Evolutionary conservation across 2,797 vertebrate genomes (phyloP), one percentile per base, ranked within the genome.

Genomic region (Chrosomus eos): DNA sequence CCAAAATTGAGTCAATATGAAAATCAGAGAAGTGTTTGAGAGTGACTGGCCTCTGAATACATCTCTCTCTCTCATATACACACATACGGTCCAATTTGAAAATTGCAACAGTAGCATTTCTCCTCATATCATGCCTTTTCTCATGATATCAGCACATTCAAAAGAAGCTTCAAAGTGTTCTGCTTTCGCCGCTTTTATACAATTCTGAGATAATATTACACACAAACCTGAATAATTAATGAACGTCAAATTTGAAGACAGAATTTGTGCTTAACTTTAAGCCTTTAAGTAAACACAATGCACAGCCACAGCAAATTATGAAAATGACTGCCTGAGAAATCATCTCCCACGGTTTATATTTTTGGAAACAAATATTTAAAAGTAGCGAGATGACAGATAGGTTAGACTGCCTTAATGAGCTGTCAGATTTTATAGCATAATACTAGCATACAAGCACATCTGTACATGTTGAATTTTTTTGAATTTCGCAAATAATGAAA

Each of bases 91-190:
- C 71, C 53, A 82, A 89, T 51, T 79, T 7, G 73, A 60, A 80
- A 81, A 82, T 87, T 85, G 81, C 88, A 87, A 71, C 75, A 43
- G 48, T 26, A 36, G 81, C 77, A 48, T 82, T 91, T 89, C 88
- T 36, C 86, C 85, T 84, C 64, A 81, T 62, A 87, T 89, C 53
- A 70, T 38, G 38, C 62, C 58, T 82, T 82, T 81, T 89, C 74
- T 82, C 80, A 67, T 81, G 58, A 81, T 84, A 90, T 91, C 76
- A 85, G 81, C 80, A 88, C 38, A 90, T 88, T 82, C 23, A 76
- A 78, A 74, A 67, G 9, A 66, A 33, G 14, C 68, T 33, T 36
- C 66, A 81, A 40, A 78, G 53, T 55, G 48, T 51, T 75, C 58
- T 26, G 62, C 21, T 83, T 48, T 87, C 31, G 31, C 13, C 7